A percentile compares a stretch with the other conserved stretches of the same genome.
Evolutionary conservation across 2,888 invertebrate genomes (phyloP).

Genomic region (Spialia ferax): DNA sequence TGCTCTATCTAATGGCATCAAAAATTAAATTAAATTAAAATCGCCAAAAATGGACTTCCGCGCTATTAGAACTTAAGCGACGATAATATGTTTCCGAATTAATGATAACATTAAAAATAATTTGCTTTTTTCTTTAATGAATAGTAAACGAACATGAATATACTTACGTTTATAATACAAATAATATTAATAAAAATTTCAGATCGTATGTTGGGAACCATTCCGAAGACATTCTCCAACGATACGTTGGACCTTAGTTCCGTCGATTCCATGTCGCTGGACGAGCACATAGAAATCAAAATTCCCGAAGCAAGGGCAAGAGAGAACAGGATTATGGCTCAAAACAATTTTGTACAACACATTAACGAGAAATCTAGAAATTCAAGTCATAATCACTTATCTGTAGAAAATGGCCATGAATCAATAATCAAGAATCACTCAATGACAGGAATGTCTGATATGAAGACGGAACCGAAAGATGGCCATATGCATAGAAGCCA

Average conservation of each 20-base stretch:
- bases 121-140: too few species aligned
- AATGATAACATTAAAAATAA: too few species aligned
- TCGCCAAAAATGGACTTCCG: too few species aligned
- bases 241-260: constrained; percentile 88
- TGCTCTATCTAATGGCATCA: too few species aligned
- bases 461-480: constrained; percentile 47
- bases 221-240: constrained; percentile 85
- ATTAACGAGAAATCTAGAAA: constrained; percentile 77
- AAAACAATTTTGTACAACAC: constrained; percentile 79
- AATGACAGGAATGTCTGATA: constrained; percentile 45
- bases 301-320: constrained; percentile 82
- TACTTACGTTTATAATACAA: background rate
- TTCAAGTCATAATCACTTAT: constrained; percentile 69
- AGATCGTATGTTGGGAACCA: constrained; percentile 82
- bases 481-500: constrained; percentile 75
- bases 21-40: too few species aligned
- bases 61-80: too few species aligned
- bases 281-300: constrained; percentile 87
- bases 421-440: constrained; percentile 51
- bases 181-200: constrained; percentile 48
- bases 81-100: too few species aligned
- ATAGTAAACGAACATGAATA: background rate
- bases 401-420: constrained; percentile 72
- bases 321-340: constrained; percentile 81
- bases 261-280: constrained; percentile 87